A percentile compares a stretch with the other conserved stretches of the same genome.
These are phyloP conservation scores for Clistopyga incitator DNA, from an alignment of 2,888 invertebrate species.

Conservation along the genomic window DNA sequence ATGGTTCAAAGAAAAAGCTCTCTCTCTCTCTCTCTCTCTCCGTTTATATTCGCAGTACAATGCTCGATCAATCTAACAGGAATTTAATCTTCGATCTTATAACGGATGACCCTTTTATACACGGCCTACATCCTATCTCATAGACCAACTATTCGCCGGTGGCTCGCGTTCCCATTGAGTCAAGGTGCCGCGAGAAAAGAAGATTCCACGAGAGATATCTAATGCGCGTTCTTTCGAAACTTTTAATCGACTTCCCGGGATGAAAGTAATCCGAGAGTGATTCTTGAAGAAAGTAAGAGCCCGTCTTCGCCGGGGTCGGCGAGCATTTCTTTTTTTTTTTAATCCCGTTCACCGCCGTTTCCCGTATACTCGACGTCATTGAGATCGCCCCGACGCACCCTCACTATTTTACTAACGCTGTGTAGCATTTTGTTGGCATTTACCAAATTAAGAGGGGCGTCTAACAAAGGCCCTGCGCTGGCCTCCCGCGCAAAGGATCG, in stretches of 20 bases:
- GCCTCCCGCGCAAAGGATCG: conserved; percentile 16
- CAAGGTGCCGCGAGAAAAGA: conserved; percentile 22
- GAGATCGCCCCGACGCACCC: conserved; percentile 46
- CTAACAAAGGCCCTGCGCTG: conserved; percentile 70
- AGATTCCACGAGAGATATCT: conserved; percentile 55
- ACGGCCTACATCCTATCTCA: background rate
- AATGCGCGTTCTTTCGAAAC: conserved; percentile 64
- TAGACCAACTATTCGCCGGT: background rate
- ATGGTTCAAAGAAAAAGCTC: conserved; percentile 54
- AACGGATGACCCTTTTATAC: conserved; percentile 11
- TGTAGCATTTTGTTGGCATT: conserved; percentile 81
- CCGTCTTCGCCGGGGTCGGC: conserved; percentile 25
- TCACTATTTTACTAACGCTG: conserved; percentile 67
- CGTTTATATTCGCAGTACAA: conserved; percentile 44
- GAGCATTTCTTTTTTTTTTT: conserved; percentile 53
- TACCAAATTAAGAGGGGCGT: conserved; percentile 80
- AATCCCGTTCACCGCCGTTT: conserved; percentile 58
- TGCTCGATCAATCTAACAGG: conserved; percentile 5
- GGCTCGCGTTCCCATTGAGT: conserved; percentile 30
- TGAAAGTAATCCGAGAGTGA: conserved; percentile 65
- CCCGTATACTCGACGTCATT: conserved; percentile 55
- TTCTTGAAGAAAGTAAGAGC: conserved; percentile 46
- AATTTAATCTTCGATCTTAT: conserved; percentile 50
- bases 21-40: background rate
- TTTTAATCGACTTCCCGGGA: conserved; percentile 68